Evolutionary conservation across 2,888 invertebrate genomes (phyloP).

Genomic region (Octodonta nipae): DNA sequence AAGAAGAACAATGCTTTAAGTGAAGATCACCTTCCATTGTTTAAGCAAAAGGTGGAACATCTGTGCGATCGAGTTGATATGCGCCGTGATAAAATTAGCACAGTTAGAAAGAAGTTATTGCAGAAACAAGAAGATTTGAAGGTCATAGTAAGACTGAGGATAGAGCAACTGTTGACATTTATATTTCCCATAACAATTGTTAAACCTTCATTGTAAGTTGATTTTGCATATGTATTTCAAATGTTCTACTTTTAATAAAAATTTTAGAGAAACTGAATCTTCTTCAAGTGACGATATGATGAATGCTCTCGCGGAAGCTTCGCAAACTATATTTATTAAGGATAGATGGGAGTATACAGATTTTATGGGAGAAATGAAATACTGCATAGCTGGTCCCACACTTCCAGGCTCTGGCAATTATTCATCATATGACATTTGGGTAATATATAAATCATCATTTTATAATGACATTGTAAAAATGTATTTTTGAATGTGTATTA

Average conservation of each 20-base stretch:
- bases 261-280: conserved; percentile 13
- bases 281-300: conserved; percentile 27
- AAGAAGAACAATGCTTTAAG: conserved; percentile 32
- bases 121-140: conserved; percentile 44
- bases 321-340: conserved; percentile 63
- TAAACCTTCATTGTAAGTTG: no score
- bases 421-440: conserved; percentile 62
- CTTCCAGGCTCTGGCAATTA: conserved; percentile 75
- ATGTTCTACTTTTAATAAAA: no score
- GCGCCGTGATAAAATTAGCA: conserved; percentile 40
- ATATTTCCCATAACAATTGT: conserved; percentile 54
- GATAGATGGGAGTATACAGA: conserved; percentile 68
- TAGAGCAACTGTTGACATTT: conserved; percentile 50
- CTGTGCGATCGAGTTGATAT: conserved; percentile 43
- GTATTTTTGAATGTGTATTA: no score
- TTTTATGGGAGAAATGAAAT: conserved; percentile 54
- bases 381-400: conserved; percentile 70
- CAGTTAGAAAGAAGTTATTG: conserved; percentile 37
- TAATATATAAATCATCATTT: conserved; percentile 35
- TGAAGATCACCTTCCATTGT: conserved; percentile 43
- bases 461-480: conserved; percentile 5
- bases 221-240: no score
- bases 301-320: conserved; percentile 49
- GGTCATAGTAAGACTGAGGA: conserved; percentile 41
- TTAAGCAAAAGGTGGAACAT: conserved; percentile 49